Evolutionary conservation across 2,113 vertebrate genomes (phyloP), one percentile per base, ranked within the genome.

Genomic region (Terrapene triunguis): DNA sequence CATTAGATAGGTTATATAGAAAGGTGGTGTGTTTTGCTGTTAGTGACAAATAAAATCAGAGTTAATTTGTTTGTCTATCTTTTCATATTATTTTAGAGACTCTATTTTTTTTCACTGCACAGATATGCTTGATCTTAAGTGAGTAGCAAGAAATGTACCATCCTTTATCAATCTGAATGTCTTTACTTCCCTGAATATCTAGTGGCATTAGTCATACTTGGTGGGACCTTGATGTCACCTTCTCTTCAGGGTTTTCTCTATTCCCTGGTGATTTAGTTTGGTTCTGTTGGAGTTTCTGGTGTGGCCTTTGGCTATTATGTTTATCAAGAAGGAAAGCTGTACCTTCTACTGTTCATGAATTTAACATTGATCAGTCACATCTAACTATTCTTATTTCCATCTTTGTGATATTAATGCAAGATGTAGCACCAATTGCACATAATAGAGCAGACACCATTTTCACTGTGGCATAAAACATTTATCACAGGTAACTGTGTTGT

Each of bases 201-300:
- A 42, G 38, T 42, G 38, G 38, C 38, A 42, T 42, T 42, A 42
- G 38, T 42, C 24, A 42, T 32, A 24, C 5, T 2, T 32, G 6
- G 11, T 80, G 51, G 65, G 47, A 5, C 3, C 14, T 1, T 81
- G 32, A 2, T 2, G 27, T 74, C 84, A 42, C 24, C 42, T 59
- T 54, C 25, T 22, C 51, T 79, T 42, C 27, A 17, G 3, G 12
- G 27, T 57, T n/a, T 21, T 35, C 72, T 32, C 29, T 44, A 21
- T 9, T 89, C 17, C 42, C 3, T n/a, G 9, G 0, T 44, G 47
- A 85, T 29, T 6, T 4, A 10, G 27, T 53, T 8, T 29, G 2
- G 50, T 12, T n/a, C 29, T 1, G 2, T 3, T 3, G 27, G 17
- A 13, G 0, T 12, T 6, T n/a, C 2, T 7, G 0, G 5, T 0